Evolutionary conservation across 30 jellyfish, hydroid and myxozoan species (phyloP).

Genomic region (Euphysa ruthae): DNA sequence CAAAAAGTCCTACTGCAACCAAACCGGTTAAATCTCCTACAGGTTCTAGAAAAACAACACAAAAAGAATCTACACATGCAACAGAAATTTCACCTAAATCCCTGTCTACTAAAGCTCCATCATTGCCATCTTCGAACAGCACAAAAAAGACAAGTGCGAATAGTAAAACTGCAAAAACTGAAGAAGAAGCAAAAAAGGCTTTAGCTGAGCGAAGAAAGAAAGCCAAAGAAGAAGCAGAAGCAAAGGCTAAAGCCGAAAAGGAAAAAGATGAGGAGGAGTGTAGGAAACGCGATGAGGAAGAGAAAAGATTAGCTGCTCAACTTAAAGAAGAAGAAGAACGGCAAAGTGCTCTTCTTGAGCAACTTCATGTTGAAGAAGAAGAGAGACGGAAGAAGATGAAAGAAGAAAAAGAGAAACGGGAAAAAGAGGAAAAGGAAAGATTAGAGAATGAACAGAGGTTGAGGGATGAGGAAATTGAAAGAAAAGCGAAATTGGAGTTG

Average conservation of each 20-base stretch:
- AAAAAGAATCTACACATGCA: background rate
- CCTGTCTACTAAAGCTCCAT: background rate
- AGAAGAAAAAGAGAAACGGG: conserved; percentile 32
- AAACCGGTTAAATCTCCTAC: background rate
- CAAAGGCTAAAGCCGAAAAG: conserved; percentile 31
- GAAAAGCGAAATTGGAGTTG: conserved; percentile 24
- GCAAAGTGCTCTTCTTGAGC: conserved; percentile 15
- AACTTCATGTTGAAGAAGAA: conserved; percentile 23
- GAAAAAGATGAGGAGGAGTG: conserved; percentile 31
- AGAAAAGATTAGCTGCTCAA: conserved; percentile 24
- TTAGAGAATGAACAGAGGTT: conserved; percentile 18
- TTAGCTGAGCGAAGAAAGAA: conserved; percentile 32
- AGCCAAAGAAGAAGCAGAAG: conserved; percentile 48
- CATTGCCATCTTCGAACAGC: background rate
- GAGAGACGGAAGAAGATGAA: conserved; percentile 25
- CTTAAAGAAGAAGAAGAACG: conserved; percentile 16
- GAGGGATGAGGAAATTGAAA: conserved; percentile 33
- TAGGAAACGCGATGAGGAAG: conserved; percentile 28
- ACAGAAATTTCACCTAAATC: background rate
- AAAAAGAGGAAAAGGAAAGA: conserved; percentile 12
- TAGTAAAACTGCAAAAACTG: conserved; percentile 6
- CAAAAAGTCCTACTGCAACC: background rate
- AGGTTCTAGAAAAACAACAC: background rate
- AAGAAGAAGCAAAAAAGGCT: conserved; percentile 37
- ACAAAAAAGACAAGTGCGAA: conserved; percentile 1